Base-by-base conservation (phyloP, 1,140 invertebrate genomes). In the Diprion similis region DNA sequence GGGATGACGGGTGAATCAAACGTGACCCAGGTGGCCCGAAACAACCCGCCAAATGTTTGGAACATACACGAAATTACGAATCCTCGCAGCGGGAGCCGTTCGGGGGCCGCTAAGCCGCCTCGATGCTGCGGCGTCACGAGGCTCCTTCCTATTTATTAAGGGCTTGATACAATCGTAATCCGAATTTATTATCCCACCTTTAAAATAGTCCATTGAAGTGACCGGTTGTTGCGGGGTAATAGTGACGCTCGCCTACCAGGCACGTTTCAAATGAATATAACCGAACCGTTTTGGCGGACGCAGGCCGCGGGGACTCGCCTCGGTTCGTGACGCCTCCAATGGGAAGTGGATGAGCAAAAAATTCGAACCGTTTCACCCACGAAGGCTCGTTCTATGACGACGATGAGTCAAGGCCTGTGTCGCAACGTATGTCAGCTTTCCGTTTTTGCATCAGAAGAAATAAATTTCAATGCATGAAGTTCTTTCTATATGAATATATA, bases 141-240 rank as follows among this genome's bases (percentile, higher is more conserved):
- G 51, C n/a, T 11, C 6, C 11, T 17, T 59, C 51, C 51, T 59
- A 59, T 59, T 59, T 59, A 59, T 59, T 59, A 59, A 17, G 24
- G 76, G 77, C 75, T 78, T 77, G 81, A 82, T 78, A 74, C 80
- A 79, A 85, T 82, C 80, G 84, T 86, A 86, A 86, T 85, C 85
- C 84, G 80, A 79, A 84, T 84, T 86, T 86, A 86, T 48, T 70
- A 59, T 37, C 37, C 47, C 59, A 66, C 68, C 68, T 66, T 68
- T 13, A 45, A 68, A 19, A 18, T 68, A 45, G 66, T 68, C 66
- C 66, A 68, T 68, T 45, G 18, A 68, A 45, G 66, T 19, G 18
- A 68, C 18, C 17, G 37, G 17, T 19, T 8, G 59, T 15, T 15
- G 66, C 18, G 66, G 19, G 70, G 77, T 85, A 83, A 85, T 84